Evolutionary conservation across 1,140 invertebrate species (phyloP).

Genomic region (Hestina assimilis): DNA sequence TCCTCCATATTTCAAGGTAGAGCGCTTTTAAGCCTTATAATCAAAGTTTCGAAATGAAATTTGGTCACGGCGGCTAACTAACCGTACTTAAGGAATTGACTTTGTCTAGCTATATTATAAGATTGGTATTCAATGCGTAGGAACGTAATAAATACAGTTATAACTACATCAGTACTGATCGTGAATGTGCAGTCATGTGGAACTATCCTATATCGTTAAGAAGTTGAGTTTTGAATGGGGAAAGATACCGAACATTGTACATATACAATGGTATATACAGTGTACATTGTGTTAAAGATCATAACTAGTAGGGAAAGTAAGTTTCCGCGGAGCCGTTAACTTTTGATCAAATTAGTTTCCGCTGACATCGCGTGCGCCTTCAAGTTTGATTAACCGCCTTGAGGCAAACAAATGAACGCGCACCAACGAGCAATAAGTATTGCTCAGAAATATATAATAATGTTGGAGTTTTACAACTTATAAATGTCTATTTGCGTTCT

Average conservation of each 20-base stretch:
- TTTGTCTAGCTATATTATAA: conserved; percentile 12
- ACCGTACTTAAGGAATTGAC: conserved; percentile 31
- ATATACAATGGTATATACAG: conserved; percentile 34
- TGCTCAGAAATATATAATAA: conserved; percentile 11
- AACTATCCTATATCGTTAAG: conserved; percentile 10
- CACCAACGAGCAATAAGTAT: conserved; percentile 14
- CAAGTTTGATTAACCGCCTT: conserved; percentile 63
- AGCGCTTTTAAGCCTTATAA: conserved; percentile 50
- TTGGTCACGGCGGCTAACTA: conserved; percentile 49
- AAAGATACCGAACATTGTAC: too few species aligned
- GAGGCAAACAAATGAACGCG: conserved; percentile 45
- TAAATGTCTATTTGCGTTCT: neutral
- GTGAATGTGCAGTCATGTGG: conserved; percentile 1
- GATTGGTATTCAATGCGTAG: neutral
- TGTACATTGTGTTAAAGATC: conserved; percentile 52
- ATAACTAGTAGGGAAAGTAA: conserved; percentile 58
- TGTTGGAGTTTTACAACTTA: neutral
- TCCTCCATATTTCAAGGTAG: conserved; percentile 66
- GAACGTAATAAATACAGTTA: neutral
- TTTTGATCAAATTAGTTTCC: conserved; percentile 67
- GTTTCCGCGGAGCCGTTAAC: conserved; percentile 47
- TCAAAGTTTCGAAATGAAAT: conserved; percentile 57
- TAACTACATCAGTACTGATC: neutral
- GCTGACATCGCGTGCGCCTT: conserved; percentile 48
- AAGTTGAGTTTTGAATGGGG: conserved; percentile 9